These are phyloP conservation scores for Flabesymbios commensalis DNA, from an alignment of 2,888 invertebrate genomes.

Conservation along the genomic window DNA sequence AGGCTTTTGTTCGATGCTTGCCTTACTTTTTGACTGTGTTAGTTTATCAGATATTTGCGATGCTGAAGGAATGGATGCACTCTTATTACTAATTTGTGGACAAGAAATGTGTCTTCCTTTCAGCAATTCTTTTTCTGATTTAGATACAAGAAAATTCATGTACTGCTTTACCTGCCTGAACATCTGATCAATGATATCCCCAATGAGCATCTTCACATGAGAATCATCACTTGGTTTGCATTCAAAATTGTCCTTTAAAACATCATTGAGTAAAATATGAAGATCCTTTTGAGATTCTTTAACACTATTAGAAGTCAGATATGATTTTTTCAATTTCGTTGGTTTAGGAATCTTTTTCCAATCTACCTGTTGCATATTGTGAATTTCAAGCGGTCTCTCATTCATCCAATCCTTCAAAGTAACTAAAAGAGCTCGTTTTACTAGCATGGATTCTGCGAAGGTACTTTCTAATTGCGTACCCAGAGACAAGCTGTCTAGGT, in stretches of 20 bases:
- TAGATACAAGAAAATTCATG: background rate
- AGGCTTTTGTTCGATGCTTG: too few relatives aligned
- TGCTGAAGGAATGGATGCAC: too few relatives aligned
- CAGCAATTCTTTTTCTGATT: too few relatives aligned
- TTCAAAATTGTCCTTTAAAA: background rate
- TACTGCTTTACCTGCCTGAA: slow-evolving; percentile 2
- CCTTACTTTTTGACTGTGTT: too few relatives aligned
- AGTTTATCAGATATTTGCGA: too few relatives aligned
- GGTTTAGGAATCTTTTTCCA: too few relatives aligned
- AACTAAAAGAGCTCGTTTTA: background rate
- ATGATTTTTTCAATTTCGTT: too few relatives aligned
- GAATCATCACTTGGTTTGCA: background rate
- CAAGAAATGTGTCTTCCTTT: too few relatives aligned
- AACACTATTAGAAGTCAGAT: background rate
- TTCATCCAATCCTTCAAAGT: slow-evolving; percentile 3
- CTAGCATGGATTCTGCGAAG: background rate
- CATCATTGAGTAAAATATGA: background rate
- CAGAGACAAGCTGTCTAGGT: background rate
- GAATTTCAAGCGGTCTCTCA: background rate
- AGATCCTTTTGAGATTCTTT: background rate
- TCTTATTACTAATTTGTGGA: too few relatives aligned
- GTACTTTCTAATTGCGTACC: slow-evolving; percentile 1
- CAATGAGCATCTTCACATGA: background rate
- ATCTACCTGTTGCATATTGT: too few relatives aligned
- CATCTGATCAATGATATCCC: too few relatives aligned